These are phyloP conservation scores for Chloroceryle aenea DNA, from an alignment of 2,113 vertebrate genomes.

Conservation along the genomic window DNA sequence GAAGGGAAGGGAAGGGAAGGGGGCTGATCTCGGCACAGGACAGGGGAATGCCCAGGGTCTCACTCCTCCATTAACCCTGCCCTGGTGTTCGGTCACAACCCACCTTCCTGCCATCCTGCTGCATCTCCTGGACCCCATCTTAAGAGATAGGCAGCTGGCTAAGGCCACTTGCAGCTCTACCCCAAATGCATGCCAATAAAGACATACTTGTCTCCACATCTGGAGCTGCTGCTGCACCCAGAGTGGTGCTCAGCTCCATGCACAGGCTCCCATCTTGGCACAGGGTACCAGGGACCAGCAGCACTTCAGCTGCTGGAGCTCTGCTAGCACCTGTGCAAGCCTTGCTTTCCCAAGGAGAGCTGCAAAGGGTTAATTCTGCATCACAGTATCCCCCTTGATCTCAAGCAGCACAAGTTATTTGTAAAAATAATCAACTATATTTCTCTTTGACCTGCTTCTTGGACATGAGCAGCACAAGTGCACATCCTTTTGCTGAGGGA, in stretches of 20 bases:
- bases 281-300: not conserved
- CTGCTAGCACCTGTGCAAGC: not conserved
- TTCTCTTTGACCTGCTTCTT: not conserved
- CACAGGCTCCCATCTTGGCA: rapidly evolving
- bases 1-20: not conserved
- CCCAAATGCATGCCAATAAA: not conserved
- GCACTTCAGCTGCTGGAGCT: not conserved
- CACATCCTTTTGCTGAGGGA: rapidly evolving
- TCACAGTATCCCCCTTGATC: not conserved
- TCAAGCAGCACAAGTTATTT: not conserved
- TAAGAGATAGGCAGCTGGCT: not conserved
- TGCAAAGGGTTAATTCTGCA: not conserved
- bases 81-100: rapidly evolving
- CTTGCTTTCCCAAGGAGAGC: not conserved
- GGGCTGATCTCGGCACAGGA: not conserved
- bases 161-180: not conserved
- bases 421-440: not conserved
- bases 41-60: not conserved
- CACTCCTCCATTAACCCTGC: not conserved
- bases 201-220: not conserved
- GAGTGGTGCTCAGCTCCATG: not conserved
- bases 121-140: rapidly evolving
- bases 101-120: rapidly evolving
- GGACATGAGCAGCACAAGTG: rapidly evolving
- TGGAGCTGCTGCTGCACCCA: not conserved